A percentile compares a stretch with the other conserved stretches of the same genome.
Evolutionary conservation across 2,113 vertebrate species (phyloP).

Genomic region (Coryphaenoides rupestris): DNA sequence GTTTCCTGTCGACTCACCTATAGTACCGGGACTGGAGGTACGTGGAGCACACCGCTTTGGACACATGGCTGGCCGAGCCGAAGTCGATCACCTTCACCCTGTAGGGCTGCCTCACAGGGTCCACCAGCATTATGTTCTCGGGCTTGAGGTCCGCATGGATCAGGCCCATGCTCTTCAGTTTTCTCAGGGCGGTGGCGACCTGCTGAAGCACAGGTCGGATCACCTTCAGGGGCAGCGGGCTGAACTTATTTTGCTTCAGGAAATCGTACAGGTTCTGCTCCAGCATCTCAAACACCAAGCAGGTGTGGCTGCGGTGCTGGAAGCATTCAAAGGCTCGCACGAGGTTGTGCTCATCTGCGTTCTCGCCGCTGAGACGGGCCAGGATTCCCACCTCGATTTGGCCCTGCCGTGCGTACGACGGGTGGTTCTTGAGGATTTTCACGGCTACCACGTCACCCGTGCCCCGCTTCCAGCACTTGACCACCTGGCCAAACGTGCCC

Average conservation of each 20-base stretch:
- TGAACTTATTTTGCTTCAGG: conserved; percentile 99
- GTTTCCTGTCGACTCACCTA: conserved; percentile 90
- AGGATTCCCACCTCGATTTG: conserved; percentile 98
- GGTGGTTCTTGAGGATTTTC: conserved; percentile 98
- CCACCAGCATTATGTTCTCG: conserved; percentile 99
- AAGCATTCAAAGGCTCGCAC: conserved; percentile 97
- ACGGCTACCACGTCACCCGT: conserved; percentile 94
- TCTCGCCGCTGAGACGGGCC: conserved; percentile 92
- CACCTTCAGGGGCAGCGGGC: conserved; percentile 95
- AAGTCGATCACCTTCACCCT: conserved; percentile 99
- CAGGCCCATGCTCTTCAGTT: conserved; percentile 96
- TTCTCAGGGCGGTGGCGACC: conserved; percentile 96
- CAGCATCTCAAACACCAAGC: conserved; percentile 98
- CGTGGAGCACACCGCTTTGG: conserved; percentile 98
- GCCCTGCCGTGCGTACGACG: conserved; percentile 94
- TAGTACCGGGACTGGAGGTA: conserved; percentile 99
- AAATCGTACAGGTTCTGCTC: conserved; percentile 99
- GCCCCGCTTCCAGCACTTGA: conserved; percentile 98
- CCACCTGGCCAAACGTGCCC: conserved; percentile 97
- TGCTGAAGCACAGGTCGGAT: conserved; percentile 97
- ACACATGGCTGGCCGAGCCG: conserved; percentile 97
- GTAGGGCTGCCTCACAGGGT: conserved; percentile 95
- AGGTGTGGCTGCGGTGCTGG: conserved; percentile 96
- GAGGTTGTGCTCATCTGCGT: conserved; percentile 96
- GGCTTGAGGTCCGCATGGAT: conserved; percentile 99